A percentile compares a stretch with the other conserved stretches of the same genome.
Conservation (phyloP, 2,888 invertebrate genomes). For the Ethmia dodecea region DNA sequence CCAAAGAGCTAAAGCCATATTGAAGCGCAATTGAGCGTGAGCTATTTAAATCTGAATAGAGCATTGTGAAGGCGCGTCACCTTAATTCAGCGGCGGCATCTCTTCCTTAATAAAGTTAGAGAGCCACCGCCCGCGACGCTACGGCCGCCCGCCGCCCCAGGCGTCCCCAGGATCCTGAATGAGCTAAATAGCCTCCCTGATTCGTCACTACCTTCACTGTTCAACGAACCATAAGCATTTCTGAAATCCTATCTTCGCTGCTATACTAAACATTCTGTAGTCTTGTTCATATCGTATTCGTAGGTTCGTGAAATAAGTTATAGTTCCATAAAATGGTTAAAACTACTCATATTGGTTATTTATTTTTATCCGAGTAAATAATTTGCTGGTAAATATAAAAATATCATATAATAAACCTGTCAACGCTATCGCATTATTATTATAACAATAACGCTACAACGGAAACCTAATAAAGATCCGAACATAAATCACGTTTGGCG, state of each 20-base stretch:
- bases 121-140: constrained; percentile 50
- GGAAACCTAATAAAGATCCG: constrained; percentile 9
- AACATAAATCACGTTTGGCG: constrained; percentile 14
- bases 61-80: constrained; percentile 73
- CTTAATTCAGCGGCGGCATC: constrained; percentile 64
- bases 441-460: too few species aligned
- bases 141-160: constrained; percentile 25
- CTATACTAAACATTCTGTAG: too few species aligned
- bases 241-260: constrained; percentile 7
- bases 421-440: too few species aligned
- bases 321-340: too few species aligned
- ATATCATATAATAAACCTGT: too few species aligned
- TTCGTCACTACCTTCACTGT: constrained; percentile 37
- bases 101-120: constrained; percentile 71
- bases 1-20: constrained; percentile 59
- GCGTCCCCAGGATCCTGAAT: constrained; percentile 35
- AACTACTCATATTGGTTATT: too few species aligned
- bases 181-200: constrained; percentile 45
- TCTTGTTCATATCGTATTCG: too few species aligned
- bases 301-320: too few species aligned
- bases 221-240: constrained; percentile 30
- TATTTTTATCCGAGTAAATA: too few species aligned
- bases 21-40: constrained; percentile 75
- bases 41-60: constrained; percentile 77
- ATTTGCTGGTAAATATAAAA: too few species aligned